These are phyloP conservation scores for Agelaius phoeniceus DNA, from an alignment of 2,113 vertebrate species.

Conservation along the genomic window DNA sequence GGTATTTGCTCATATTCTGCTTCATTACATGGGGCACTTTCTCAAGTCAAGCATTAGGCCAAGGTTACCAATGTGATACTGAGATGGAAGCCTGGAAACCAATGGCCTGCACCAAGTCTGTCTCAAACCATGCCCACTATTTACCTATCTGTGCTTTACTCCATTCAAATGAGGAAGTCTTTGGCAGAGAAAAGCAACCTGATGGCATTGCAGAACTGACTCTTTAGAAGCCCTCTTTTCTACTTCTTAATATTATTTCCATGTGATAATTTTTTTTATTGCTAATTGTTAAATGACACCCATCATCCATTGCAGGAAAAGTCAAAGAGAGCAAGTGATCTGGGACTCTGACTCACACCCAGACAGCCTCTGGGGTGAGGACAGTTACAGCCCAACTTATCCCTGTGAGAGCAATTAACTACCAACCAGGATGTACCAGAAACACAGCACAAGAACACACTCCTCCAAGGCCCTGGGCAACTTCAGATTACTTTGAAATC, in stretches of 20 bases:
- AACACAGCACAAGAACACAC: neutral
- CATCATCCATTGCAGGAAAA: neutral
- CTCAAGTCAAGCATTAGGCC: neutral
- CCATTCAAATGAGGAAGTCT: neutral
- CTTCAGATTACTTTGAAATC: neutral
- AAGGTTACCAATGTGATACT: neutral
- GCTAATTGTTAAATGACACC: neutral
- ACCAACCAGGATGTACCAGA: neutral
- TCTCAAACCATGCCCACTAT: neutral
- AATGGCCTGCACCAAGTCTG: neutral
- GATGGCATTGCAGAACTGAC: neutral
- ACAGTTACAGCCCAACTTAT: neutral
- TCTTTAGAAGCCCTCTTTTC: neutral
- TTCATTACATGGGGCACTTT: neutral
- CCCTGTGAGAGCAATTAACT: neutral
- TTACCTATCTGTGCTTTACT: neutral
- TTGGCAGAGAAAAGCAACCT: neutral
- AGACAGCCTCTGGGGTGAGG: neutral
- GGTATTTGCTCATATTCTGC: neutral
- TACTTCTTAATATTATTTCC: neutral
- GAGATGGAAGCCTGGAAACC: neutral
- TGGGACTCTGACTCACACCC: neutral
- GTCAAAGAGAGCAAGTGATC: neutral
- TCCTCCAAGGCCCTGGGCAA: neutral
- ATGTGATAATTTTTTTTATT: neutral